Percentiles rank a stretch among this genome's conserved stretches.
Evolutionary conservation across 2,797 vertebrate species (phyloP).

Genomic region (Spatula versicolor): DNA sequence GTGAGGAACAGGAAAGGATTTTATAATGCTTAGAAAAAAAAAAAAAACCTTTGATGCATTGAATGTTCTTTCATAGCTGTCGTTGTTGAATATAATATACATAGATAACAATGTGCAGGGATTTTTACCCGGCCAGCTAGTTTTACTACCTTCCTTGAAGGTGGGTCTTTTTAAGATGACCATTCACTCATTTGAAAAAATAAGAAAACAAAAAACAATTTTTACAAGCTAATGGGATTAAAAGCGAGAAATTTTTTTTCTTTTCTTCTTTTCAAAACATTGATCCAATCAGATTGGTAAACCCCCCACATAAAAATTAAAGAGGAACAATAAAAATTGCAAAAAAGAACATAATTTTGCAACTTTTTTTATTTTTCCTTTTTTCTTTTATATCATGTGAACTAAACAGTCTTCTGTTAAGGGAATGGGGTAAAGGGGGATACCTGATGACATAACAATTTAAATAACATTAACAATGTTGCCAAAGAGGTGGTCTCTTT

Average conservation of each 20-base stretch:
- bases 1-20: slow-evolving; percentile 94
- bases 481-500: slow-evolving; percentile 99
- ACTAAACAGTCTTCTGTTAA: slow-evolving; percentile 98
- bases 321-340: slow-evolving; percentile 91
- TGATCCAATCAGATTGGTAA: slow-evolving; percentile 90
- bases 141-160: slow-evolving; percentile 97
- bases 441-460: slow-evolving; percentile 99
- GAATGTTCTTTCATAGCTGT: slow-evolving; percentile 99
- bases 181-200: slow-evolving; percentile 94
- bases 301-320: slow-evolving; percentile 83
- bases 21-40: slow-evolving; percentile 88
- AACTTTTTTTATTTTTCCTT: slow-evolving; percentile 91
- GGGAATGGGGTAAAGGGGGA: slow-evolving; percentile 92
- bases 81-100: slow-evolving; percentile 97
- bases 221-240: slow-evolving; percentile 86
- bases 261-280: slow-evolving; percentile 81
- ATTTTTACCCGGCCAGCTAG: slow-evolving; percentile 99
- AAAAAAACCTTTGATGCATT: slow-evolving; percentile 97
- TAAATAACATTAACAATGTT: slow-evolving; percentile 96
- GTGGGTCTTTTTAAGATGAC: slow-evolving; percentile 98
- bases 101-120: slow-evolving; percentile 93
- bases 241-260: slow-evolving; percentile 81
- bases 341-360: slow-evolving; percentile 86
- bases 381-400: slow-evolving; percentile 99
- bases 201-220: slow-evolving; percentile 83